These are phyloP conservation scores for Drosophila mimetica DNA, from an alignment of 2,888 invertebrate genomes.

Conservation along the genomic window DNA sequence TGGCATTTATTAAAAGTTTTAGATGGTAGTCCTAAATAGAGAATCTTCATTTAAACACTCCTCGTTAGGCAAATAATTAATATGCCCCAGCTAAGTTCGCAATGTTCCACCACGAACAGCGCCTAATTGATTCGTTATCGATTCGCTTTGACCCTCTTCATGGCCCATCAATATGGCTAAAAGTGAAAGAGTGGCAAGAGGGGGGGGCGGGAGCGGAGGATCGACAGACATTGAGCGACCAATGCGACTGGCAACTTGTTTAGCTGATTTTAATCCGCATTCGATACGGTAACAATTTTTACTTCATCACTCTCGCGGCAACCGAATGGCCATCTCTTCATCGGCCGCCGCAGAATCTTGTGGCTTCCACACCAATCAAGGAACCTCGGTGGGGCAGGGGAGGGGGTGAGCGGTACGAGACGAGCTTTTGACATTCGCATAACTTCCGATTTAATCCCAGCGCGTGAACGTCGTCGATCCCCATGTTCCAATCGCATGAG, in stretches of 20 bases:
- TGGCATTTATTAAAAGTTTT: slow-evolving; percentile 14
- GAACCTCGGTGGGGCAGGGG: not conserved
- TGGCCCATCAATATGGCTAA: slow-evolving; percentile 12
- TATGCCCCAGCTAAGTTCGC: not conserved
- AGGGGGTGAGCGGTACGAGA: slow-evolving; percentile 15
- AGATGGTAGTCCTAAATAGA: not conserved
- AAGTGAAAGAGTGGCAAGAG: not conserved
- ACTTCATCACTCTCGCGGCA: slow-evolving; percentile 71
- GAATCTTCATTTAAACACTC: not conserved
- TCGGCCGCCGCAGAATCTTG: slow-evolving; percentile 11
- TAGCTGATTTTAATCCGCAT: slow-evolving; percentile 82
- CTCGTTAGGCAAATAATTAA: not conserved
- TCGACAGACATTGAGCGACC: slow-evolving; percentile 41
- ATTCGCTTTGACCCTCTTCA: slow-evolving; percentile 13
- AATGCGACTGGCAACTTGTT: slow-evolving; percentile 66
- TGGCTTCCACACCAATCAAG: slow-evolving; percentile 33
- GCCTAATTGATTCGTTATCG: slow-evolving; percentile 59
- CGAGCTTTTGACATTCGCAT: slow-evolving; percentile 75
- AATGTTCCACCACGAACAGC: not conserved
- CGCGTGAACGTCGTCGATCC: slow-evolving; percentile 67
- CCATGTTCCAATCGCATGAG: slow-evolving; percentile 29
- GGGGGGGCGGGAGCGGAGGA: slow-evolving; percentile 3
- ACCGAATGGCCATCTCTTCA: slow-evolving; percentile 25
- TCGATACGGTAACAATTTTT: slow-evolving; percentile 82
- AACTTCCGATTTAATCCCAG: slow-evolving; percentile 81